A percentile compares a stretch with the other conserved stretches of the same genome.
These are phyloP conservation scores for Apogon talboti DNA, from an alignment of 2,797 vertebrate species.

Conservation along the genomic window DNA sequence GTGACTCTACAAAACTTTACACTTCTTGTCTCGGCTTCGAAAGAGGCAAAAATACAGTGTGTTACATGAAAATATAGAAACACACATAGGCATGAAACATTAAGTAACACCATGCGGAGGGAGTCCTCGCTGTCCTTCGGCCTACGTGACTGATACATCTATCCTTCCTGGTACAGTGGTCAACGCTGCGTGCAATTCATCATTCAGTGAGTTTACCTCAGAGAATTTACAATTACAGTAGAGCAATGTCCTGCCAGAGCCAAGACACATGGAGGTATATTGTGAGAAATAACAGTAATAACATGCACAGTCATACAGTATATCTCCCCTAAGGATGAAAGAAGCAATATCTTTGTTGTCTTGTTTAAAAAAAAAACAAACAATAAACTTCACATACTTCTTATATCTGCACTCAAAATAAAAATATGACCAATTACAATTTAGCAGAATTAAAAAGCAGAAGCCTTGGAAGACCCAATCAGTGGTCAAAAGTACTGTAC, in stretches of 20 bases:
- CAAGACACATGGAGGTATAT: constrained; percentile 73
- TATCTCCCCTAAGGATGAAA: constrained; percentile 36
- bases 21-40: constrained; percentile 22
- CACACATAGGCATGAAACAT: constrained; percentile 30
- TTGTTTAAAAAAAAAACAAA: constrained; percentile 19
- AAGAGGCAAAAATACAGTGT: constrained; percentile 35
- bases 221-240: constrained; percentile 47
- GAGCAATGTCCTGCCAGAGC: constrained; percentile 47
- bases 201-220: constrained; percentile 46
- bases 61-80: constrained; percentile 39
- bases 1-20: constrained; percentile 24
- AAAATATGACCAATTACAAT: constrained; percentile 50
- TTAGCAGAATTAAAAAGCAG: constrained; percentile 45
- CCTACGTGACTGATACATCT: too few relatives aligned
- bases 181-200: constrained; percentile 55
- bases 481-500: constrained; percentile 34
- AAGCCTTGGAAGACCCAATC: constrained; percentile 72
- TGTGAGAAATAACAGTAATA: constrained; percentile 69
- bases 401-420: constrained; percentile 47
- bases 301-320: constrained; percentile 72
- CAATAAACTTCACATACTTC: constrained; percentile 1
- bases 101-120: constrained; percentile 37
- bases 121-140: too few relatives aligned
- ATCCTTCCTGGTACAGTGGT: constrained; percentile 30
- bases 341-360: constrained; percentile 42